Conservation (phyloP, 2,113 vertebrate genomes). For the Aramus guarauna region DNA sequence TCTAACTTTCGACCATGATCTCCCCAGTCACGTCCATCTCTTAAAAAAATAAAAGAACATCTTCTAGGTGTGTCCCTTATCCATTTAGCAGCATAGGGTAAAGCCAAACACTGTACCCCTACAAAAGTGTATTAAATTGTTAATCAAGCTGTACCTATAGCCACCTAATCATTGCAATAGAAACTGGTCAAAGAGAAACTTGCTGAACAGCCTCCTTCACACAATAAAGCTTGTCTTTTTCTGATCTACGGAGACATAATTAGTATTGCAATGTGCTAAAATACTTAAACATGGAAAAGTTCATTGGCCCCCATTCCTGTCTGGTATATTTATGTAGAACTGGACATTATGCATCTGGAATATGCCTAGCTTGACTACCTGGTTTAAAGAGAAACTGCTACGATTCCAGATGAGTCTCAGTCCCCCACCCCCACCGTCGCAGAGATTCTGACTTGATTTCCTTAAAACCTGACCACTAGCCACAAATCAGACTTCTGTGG, state of each 20-base stretch:
- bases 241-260: not conserved
- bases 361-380: not conserved
- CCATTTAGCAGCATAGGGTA: not conserved
- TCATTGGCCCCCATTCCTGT: not conserved
- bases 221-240: not conserved
- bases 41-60: conserved; percentile 60
- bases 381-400: not conserved
- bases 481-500: not conserved
- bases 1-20: conserved; percentile 87
- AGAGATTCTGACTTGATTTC: not conserved
- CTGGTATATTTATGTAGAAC: not conserved
- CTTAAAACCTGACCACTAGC: not conserved
- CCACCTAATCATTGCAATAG: not conserved
- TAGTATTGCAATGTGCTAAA: not conserved
- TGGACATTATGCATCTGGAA: not conserved
- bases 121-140: not conserved
- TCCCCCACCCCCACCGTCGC: not conserved
- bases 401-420: not conserved
- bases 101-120: not conserved
- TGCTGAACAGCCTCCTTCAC: not conserved
- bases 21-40: conserved; percentile 83
- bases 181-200: not conserved
- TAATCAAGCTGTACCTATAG: not conserved
- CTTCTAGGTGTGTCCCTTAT: not conserved
- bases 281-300: not conserved